These are phyloP conservation scores for Fregetta grallaria DNA, from an alignment of 2,113 vertebrate species.

Conservation along the genomic window DNA sequence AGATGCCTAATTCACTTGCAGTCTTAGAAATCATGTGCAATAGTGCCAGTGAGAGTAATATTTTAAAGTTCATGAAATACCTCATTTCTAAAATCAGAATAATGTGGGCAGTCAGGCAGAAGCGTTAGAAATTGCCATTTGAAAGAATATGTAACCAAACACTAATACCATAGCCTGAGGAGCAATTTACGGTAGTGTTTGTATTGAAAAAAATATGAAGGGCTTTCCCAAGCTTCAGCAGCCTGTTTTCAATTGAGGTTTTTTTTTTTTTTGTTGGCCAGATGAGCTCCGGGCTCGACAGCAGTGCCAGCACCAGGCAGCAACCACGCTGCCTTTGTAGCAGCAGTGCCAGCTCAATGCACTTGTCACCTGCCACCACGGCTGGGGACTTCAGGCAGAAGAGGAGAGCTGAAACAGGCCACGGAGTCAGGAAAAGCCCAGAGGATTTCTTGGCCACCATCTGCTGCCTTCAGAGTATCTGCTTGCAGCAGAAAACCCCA, in stretches of 20 bases:
- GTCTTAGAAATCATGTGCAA: background rate
- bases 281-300: background rate
- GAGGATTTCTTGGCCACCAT: background rate
- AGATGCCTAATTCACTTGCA: background rate
- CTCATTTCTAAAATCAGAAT: background rate
- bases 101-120: background rate
- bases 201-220: background rate
- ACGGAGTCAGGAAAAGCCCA: background rate
- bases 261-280: too few species aligned
- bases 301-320: background rate
- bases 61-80: background rate
- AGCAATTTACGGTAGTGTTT: background rate
- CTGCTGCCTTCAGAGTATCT: background rate
- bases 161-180: background rate
- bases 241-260: background rate
- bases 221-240: background rate
- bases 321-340: background rate
- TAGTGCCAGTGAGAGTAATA: fast-evolving
- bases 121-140: background rate
- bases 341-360: background rate
- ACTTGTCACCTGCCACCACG: background rate
- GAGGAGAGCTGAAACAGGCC: background rate
- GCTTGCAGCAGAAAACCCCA: background rate
- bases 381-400: background rate
- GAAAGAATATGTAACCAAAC: background rate